Base-by-base conservation (phyloP, 2,113 vertebrate species). In the Chrysochloris asiatica region DNA sequence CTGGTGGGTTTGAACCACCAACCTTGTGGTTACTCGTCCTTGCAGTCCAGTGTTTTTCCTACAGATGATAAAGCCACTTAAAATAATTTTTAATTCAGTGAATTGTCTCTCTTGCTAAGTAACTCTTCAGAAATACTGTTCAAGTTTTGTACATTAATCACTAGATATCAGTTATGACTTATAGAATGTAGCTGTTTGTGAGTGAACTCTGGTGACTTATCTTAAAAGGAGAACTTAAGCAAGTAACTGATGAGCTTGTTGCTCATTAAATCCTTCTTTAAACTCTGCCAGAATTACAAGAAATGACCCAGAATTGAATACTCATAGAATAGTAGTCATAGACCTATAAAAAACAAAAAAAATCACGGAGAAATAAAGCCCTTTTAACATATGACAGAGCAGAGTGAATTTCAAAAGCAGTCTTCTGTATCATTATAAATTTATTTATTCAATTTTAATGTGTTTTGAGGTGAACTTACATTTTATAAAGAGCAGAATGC, bases 111-210 rank as follows among this genome's bases (percentile, higher is more conserved):
- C 59, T 22, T 89, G 79, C 78, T 0, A 0, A 91, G 84, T 52
- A 73, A 88, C 56, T 84, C 50, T 69, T 59, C 12, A 73, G 6
- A 22, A 91, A 89, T 48, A 82, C 59, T 91, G 56, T 11, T 22
- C 91, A 59, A 88, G 33, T 73, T 47, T 97, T 86, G 87, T 8
- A 71, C 22, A 8, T 96, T 92, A 97, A 93, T 97, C 96, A 97
- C n/a, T 69, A 87, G 87, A 91, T 82, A 79, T 76, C 45, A 0
- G 45, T 88, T n/a, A 36, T 50, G 72, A 93, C 82, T 96, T 96
- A 54, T 72, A 89, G 94, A 86, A 13, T 77, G 33, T 28, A 96
- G 79, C 80, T 89, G 80, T 89, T 93, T 96, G 79, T 79, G 86
- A 97, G 95, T 94, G 88, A 79, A 89, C 90, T 93, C 67, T 92